Conservation (phyloP, 2,888 invertebrate genomes). For the Pandemis cinnamomeana region DNA sequence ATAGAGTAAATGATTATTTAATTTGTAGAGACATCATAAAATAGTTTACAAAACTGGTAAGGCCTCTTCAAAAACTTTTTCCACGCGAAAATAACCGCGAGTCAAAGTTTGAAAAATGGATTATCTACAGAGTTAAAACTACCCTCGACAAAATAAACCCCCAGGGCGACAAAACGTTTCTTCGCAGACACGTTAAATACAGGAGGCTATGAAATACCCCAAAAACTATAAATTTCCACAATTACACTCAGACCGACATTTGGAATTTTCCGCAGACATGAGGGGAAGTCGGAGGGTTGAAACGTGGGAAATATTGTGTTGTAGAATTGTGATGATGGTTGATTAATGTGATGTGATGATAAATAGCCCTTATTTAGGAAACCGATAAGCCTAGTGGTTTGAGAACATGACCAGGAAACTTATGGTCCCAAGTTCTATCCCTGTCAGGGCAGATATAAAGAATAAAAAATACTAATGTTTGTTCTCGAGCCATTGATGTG, state of each 20-base stretch:
- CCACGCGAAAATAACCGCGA: not conserved
- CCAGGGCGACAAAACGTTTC: conserved; percentile 61
- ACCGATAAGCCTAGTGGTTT: too few relatives aligned
- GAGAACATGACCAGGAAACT: too few relatives aligned
- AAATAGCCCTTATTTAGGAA: too few relatives aligned
- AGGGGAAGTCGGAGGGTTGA: conserved; percentile 35
- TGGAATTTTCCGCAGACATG: conserved; percentile 46
- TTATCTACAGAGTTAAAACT: not conserved
- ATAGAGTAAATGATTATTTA: not conserved
- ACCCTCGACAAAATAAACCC: conserved; percentile 44
- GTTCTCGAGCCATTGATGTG: too few relatives aligned
- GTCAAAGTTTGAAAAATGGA: not conserved
- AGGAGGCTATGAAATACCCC: conserved; percentile 77
- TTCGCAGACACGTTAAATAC: conserved; percentile 70
- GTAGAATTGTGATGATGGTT: not conserved
- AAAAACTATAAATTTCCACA: conserved; percentile 75
- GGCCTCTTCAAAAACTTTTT: not conserved
- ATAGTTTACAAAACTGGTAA: not conserved
- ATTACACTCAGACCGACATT: conserved; percentile 69
- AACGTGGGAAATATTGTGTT: conserved; percentile 31
- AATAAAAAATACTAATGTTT: too few relatives aligned
- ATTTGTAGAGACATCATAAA: not conserved
- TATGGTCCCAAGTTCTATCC: too few relatives aligned
- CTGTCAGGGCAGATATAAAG: too few relatives aligned
- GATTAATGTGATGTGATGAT: not conserved